These are phyloP conservation scores for Phrynocephalus forsythii DNA, from an alignment of 2,797 vertebrate genomes.

Conservation along the genomic window DNA sequence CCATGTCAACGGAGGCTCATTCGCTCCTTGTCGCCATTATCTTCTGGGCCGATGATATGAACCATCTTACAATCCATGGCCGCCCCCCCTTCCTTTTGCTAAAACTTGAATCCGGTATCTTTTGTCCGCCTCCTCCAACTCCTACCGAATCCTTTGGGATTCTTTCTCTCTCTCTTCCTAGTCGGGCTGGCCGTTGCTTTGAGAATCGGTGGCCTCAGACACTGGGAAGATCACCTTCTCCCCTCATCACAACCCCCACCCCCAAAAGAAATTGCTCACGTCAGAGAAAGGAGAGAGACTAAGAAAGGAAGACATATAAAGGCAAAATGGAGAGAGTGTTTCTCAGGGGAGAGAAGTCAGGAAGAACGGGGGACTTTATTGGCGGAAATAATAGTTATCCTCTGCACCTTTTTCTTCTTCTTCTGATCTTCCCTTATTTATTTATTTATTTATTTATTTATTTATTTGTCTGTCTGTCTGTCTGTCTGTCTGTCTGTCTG, in stretches of 20 bases:
- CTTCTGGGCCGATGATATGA: not conserved
- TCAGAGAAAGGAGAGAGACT: not conserved
- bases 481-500: too few relatives aligned
- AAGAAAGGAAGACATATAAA: not conserved
- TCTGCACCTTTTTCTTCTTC: too few relatives aligned
- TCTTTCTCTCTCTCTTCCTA: conserved; percentile 64
- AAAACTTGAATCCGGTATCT: not conserved
- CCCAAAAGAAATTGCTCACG: too few relatives aligned
- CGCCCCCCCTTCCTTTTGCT: conserved; percentile 32
- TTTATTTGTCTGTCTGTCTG: too few relatives aligned
- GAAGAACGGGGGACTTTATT: too few relatives aligned
- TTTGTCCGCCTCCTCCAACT: conserved; percentile 33
- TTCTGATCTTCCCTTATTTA: too few relatives aligned
- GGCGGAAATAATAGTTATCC: conserved; percentile 3
- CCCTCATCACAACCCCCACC: too few relatives aligned
- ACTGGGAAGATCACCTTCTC: too few relatives aligned
- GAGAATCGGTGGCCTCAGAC: too few relatives aligned
- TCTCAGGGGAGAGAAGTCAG: not conserved
- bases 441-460: too few relatives aligned
- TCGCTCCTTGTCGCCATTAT: not conserved
- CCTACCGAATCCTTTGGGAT: conserved; percentile 65
- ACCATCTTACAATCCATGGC: not conserved
- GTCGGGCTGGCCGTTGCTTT: conserved; percentile 60
- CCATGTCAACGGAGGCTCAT: conserved; percentile 23
- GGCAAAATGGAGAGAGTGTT: conserved; percentile 13